These are phyloP conservation scores for Morinoia aosen DNA, from an alignment of 2,888 invertebrate genomes.

Conservation along the genomic window DNA sequence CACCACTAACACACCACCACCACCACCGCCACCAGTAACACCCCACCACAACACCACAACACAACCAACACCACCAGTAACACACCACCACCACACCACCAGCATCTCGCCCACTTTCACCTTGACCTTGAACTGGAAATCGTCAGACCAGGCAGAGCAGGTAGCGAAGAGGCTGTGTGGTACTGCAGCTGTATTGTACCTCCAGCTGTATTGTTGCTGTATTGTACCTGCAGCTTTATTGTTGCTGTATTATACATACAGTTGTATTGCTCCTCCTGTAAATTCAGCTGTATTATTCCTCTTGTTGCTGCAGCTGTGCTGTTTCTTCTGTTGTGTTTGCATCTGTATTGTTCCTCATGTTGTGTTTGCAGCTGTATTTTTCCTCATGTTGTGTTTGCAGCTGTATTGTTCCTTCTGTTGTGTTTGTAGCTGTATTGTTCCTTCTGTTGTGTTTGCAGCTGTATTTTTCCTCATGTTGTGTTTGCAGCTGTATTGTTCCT, in stretches of 20 bases:
- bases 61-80: background rate
- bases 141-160: background rate
- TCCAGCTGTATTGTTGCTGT: slow-evolving; percentile 35
- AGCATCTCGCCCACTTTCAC: slow-evolving; percentile 16
- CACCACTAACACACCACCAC: background rate
- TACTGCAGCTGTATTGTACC: slow-evolving; percentile 14
- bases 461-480: too few species aligned
- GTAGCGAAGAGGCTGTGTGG: slow-evolving; percentile 31
- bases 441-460: too few species aligned
- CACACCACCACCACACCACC: slow-evolving; percentile 13
- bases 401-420: too few species aligned
- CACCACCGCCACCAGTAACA: background rate
- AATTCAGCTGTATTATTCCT: too few species aligned
- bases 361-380: too few species aligned
- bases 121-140: slow-evolving; percentile 40
- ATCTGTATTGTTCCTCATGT: too few species aligned
- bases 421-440: too few species aligned
- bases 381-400: too few species aligned
- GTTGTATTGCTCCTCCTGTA: background rate
- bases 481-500: too few species aligned
- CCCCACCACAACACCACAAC: background rate
- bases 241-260: background rate
- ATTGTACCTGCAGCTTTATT: slow-evolving; percentile 18
- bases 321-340: too few species aligned
- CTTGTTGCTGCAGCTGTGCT: too few species aligned